Percentiles rank a stretch among this genome's conserved stretches.
Conservation (phyloP, 2,888 invertebrate genomes). For the Amphipoea lucens region DNA sequence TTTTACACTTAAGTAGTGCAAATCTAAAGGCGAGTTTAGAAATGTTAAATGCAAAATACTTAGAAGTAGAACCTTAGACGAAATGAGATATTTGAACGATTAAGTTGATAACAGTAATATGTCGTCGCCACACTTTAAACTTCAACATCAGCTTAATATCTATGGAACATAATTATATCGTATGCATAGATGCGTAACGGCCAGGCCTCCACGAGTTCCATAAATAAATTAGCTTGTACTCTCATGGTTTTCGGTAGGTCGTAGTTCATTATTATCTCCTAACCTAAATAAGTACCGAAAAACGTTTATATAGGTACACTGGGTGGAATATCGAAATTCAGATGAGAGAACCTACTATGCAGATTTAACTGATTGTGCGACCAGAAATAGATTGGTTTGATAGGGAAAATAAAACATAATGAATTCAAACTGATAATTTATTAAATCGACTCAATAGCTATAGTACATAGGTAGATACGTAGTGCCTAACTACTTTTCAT, state of each 20-base stretch:
- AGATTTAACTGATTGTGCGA: not conserved
- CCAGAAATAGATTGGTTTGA: not conserved
- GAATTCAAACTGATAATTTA: not conserved
- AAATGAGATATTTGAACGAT: conserved; percentile 76
- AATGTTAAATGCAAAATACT: not conserved
- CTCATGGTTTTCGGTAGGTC: conserved; percentile 74
- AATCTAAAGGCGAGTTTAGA: not conserved
- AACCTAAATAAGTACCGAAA: not conserved
- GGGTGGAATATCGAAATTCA: not conserved
- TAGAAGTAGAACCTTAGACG: not conserved
- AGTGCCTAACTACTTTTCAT: not conserved
- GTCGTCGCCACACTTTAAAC: conserved; percentile 81
- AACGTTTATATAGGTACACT: not conserved
- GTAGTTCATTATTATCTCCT: conserved; percentile 80
- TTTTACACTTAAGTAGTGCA: not conserved
- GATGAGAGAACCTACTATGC: not conserved
- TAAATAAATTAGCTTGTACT: conserved; percentile 80
- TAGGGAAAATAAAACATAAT: not conserved
- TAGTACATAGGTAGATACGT: not conserved
- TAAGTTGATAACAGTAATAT: conserved; percentile 76
- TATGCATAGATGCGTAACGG: conserved; percentile 75
- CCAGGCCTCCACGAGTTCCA: conserved; percentile 80
- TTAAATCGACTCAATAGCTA: not conserved
- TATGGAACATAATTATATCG: conserved; percentile 81
- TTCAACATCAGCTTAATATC: conserved; percentile 81